Evolutionary conservation across 2,113 vertebrate species (phyloP).

Genomic region (Eclectus roratus): DNA sequence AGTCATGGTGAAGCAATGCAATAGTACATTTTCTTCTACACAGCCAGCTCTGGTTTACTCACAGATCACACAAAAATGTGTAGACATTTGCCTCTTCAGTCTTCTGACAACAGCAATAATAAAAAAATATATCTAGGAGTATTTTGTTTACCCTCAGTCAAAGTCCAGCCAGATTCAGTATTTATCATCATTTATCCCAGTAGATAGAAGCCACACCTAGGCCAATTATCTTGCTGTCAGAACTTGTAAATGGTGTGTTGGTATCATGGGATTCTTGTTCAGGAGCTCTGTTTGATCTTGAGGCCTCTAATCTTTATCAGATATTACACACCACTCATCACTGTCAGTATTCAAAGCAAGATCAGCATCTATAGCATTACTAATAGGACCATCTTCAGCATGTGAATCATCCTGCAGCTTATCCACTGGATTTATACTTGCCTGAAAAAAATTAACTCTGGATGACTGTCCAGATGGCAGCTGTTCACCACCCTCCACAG

Average conservation of each 20-base stretch:
- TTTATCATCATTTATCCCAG: constrained; percentile 52
- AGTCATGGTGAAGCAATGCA: background rate
- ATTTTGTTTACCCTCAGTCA: constrained; percentile 1
- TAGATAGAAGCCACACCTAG: constrained; percentile 35
- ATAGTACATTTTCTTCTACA: background rate
- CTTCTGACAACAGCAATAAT: constrained; percentile 26
- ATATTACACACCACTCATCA: constrained; percentile 61
- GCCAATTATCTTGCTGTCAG: constrained; percentile 51
- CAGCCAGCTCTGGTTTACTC: background rate
- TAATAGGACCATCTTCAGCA: background rate
- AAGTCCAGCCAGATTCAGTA: constrained; percentile 26
- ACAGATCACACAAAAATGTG: constrained; percentile 4
- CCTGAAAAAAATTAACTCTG: background rate
- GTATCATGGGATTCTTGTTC: constrained; percentile 30
- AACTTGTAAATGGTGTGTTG: constrained; percentile 45
- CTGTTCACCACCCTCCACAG: background rate
- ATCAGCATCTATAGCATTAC: background rate
- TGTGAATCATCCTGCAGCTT: background rate
- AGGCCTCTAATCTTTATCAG: constrained; percentile 58
- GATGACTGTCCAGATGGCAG: background rate
- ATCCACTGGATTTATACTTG: background rate
- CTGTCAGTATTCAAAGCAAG: constrained; percentile 38
- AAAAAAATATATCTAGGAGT: constrained; percentile 30
- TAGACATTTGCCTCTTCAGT: background rate
- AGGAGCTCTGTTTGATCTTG: constrained; percentile 34